A percentile compares a stretch with the other conserved stretches of the same genome.
Conservation (phyloP, 2,888 invertebrate genomes). For the Rhagonycha fulva region DNA sequence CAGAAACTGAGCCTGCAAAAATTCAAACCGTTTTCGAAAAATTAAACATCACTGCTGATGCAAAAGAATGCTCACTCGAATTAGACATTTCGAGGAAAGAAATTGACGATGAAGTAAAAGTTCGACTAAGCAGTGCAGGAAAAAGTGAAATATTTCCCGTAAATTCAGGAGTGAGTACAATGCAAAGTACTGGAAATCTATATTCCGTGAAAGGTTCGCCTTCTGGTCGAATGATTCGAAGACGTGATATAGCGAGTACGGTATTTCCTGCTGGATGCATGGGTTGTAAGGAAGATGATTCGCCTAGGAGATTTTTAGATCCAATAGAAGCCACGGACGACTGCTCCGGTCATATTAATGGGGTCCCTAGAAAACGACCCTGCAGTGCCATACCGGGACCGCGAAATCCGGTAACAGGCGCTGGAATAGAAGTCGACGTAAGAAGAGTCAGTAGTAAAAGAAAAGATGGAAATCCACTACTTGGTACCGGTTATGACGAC, state of each 20-base stretch:
- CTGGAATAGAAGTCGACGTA: constrained; percentile 47
- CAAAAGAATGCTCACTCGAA: background rate
- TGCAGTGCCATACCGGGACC: constrained; percentile 22
- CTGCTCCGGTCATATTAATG: constrained; percentile 34
- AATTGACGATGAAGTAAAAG: background rate
- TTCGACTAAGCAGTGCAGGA: background rate
- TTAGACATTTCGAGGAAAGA: background rate
- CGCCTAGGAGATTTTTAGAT: constrained; percentile 36
- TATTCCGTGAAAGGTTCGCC: constrained; percentile 8
- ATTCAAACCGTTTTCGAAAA: constrained; percentile 39
- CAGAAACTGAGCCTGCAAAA: background rate
- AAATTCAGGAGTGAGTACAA: background rate
- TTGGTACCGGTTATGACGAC: constrained; percentile 47
- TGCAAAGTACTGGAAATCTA: background rate
- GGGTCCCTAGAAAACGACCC: constrained; percentile 33
- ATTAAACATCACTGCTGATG: background rate
- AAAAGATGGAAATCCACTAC: constrained; percentile 51
- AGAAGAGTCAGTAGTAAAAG: constrained; percentile 33
- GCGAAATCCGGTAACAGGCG: constrained; percentile 51
- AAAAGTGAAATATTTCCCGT: background rate
- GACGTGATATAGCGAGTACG: constrained; percentile 33
- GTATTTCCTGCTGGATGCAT: constrained; percentile 44
- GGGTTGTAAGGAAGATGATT: constrained; percentile 36
- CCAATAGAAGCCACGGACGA: constrained; percentile 32
- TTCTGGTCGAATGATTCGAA: constrained; percentile 21